Percentiles rank a stretch among this genome's conserved stretches.
phyloP scores from a whole-genome alignment of 1,140 invertebrate species.

The Drosophila elegans region DNA sequence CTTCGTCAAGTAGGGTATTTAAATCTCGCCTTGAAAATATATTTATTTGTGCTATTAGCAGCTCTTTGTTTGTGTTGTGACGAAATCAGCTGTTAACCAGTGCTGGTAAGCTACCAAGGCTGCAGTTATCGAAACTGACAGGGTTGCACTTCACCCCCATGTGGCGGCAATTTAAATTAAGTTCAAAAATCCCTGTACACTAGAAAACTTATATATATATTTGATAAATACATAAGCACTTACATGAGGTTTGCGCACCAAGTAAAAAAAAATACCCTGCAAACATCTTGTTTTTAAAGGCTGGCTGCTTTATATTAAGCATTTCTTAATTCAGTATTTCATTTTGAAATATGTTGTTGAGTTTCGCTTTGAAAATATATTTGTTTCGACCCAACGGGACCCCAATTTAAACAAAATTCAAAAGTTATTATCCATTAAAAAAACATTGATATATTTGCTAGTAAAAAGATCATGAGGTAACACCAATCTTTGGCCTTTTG shows the following conservation, averaged over 20 bases:
- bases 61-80: slow-evolving; percentile 37
- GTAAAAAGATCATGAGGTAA: slow-evolving; percentile 37
- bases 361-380: too few species aligned
- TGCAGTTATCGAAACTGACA: neutral
- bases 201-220: neutral
- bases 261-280: too few species aligned
- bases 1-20: neutral
- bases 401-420: slow-evolving; percentile 10
- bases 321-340: too few species aligned
- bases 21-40: neutral
- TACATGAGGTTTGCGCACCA: too few species aligned
- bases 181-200: slow-evolving; percentile 1
- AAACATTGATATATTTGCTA: slow-evolving; percentile 52
- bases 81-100: slow-evolving; percentile 34
- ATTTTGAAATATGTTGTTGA: too few species aligned
- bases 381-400: neutral
- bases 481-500: slow-evolving; percentile 71
- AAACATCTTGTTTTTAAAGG: too few species aligned
- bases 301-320: too few species aligned
- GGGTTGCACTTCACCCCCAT: neutral
- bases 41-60: slow-evolving; percentile 14
- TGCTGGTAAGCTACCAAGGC: slow-evolving; percentile 2
- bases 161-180: slow-evolving; percentile 15
- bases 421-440: slow-evolving; percentile 15
- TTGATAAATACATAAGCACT: too few species aligned